Conservation (phyloP, 2,888 invertebrate species). For the Lepidonotus clava region DNA sequence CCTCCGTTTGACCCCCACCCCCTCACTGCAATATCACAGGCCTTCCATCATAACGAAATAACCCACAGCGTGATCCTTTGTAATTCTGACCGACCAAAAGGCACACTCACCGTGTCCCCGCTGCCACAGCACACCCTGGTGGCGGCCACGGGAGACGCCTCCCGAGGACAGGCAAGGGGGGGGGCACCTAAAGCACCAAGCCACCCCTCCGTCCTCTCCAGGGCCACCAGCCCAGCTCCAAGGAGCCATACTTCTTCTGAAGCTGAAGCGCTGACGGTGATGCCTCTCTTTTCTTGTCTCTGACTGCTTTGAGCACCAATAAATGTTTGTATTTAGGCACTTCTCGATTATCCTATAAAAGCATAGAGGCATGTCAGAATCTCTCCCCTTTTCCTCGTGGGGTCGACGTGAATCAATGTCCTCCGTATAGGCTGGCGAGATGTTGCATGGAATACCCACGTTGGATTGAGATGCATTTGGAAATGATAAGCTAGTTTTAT, state of each 20-base stretch:
- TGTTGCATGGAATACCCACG: too few relatives aligned
- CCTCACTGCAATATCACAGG: too few relatives aligned
- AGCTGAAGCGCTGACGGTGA: neutral
- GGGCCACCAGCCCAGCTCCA: neutral
- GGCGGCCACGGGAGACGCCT: neutral
- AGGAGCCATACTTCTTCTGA: neutral
- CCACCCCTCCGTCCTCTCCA: neutral
- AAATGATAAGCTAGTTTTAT: too few relatives aligned
- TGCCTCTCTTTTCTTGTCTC: neutral
- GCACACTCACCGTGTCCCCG: neutral
- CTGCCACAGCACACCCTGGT: constrained; percentile 4
- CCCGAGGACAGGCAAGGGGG: constrained; percentile 12
- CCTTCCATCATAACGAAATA: too few relatives aligned
- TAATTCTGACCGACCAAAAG: neutral
- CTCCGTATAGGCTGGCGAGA: too few relatives aligned
- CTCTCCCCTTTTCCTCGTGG: neutral
- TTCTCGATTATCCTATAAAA: constrained; percentile 29
- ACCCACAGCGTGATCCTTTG: constrained; percentile 27
- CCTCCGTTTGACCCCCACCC: too few relatives aligned
- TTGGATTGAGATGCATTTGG: too few relatives aligned
- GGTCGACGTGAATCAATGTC: neutral
- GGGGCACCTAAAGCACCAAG: neutral
- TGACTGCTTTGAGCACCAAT: constrained; percentile 38
- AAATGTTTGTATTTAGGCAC: constrained; percentile 22
- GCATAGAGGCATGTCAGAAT: constrained; percentile 4